These are phyloP conservation scores for Drosophila setosimentum DNA, from an alignment of 2,888 invertebrate species.

Conservation along the genomic window DNA sequence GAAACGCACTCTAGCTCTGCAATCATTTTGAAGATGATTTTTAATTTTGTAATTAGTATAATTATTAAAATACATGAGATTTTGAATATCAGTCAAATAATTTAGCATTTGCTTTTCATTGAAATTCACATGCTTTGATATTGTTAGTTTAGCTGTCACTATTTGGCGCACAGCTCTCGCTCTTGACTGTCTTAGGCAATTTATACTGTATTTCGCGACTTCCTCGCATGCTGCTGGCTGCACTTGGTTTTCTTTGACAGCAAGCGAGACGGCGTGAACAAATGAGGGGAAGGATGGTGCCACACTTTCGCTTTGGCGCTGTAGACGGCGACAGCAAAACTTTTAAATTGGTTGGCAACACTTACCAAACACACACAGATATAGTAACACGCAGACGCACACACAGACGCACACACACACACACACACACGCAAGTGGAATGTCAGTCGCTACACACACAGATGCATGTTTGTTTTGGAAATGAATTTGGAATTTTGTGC, in stretches of 20 bases:
- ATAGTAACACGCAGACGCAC: slow-evolving; percentile 42
- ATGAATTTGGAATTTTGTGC: slow-evolving; percentile 75
- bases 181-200: background rate
- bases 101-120: no score
- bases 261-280: slow-evolving; percentile 63
- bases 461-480: slow-evolving; percentile 79
- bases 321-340: slow-evolving; percentile 68
- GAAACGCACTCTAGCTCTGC: background rate
- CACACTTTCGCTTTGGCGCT: slow-evolving; percentile 71
- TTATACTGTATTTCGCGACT: slow-evolving; percentile 48
- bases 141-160: background rate
- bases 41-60: background rate
- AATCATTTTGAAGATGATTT: background rate
- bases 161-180: no score
- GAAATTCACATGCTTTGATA: background rate
- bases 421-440: slow-evolving; percentile 9
- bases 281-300: slow-evolving; percentile 47
- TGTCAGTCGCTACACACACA: slow-evolving; percentile 37
- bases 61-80: no score
- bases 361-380: slow-evolving; percentile 58
- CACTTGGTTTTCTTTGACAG: slow-evolving; percentile 62
- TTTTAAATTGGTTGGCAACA: slow-evolving; percentile 79
- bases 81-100: background rate
- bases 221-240: slow-evolving; percentile 36
- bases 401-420: slow-evolving; percentile 21